Conservation (phyloP, 2,888 invertebrate species). For the Lithophane leautieri region DNA sequence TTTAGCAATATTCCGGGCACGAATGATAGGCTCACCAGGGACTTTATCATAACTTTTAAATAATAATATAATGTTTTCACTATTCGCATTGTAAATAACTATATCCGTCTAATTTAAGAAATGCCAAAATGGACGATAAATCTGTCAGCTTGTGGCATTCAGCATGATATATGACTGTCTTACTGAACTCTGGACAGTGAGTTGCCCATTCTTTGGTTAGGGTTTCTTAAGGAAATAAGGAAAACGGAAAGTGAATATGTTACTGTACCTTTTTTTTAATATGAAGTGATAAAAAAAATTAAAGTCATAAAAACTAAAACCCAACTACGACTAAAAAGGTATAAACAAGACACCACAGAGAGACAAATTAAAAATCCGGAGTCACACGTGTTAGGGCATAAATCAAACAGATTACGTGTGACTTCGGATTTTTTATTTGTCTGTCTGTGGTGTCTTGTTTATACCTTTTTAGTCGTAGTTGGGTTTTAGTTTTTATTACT, state of each 20-base stretch:
- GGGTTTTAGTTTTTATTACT: too few species aligned
- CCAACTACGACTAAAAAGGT: too few species aligned
- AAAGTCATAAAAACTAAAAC: too few species aligned
- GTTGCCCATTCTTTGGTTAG: background rate
- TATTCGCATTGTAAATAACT: constrained; percentile 2
- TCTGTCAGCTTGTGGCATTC: constrained; percentile 41
- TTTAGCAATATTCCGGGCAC: background rate
- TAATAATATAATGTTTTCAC: background rate
- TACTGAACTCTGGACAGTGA: constrained; percentile 22
- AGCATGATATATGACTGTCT: constrained; percentile 42
- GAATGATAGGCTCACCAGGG: background rate
- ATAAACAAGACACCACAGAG: too few species aligned
- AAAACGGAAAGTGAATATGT: constrained; percentile 1
- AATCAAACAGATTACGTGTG: too few species aligned
- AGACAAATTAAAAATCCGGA: too few species aligned
- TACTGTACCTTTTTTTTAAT: too few species aligned
- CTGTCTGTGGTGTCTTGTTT: too few species aligned
- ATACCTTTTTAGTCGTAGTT: too few species aligned
- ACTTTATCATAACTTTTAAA: background rate
- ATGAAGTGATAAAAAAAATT: too few species aligned
- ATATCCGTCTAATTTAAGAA: constrained; percentile 40
- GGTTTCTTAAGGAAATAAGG: background rate
- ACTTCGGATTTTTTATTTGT: too few species aligned
- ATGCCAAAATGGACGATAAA: constrained; percentile 43
- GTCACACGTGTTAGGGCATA: too few species aligned